Evolutionary conservation across 2,113 vertebrate species (phyloP), one percentile per base, ranked within the genome.

Genomic region (Chunga burmeisteri): DNA sequence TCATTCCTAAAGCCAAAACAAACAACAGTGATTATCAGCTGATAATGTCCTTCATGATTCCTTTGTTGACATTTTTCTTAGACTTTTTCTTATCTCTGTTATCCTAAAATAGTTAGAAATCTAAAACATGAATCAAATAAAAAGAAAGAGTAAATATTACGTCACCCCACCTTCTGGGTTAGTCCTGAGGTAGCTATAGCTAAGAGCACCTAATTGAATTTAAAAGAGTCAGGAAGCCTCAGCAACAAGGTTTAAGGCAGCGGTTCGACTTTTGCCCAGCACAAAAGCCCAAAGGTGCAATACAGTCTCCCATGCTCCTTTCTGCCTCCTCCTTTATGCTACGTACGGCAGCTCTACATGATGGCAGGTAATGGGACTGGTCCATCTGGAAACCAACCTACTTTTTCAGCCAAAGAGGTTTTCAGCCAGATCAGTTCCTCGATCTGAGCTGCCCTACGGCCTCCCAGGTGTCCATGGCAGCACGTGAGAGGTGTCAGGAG

Each of bases 401-500:
- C 27, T 59, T 65, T n/a, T 78, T 78, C 50, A 71, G 36, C 15
- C 61, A 36, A 68, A 63, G 40, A 47, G 17, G 6, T 36, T 91
- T 58, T 27, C 66, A 46, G 22, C 22, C 50, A 34, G 44, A 47
- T 59, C 44, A 15, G 56, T 26, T 55, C 71, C 44, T 38, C 29
- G 30, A 26, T 25, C 63, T 23, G 20, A 68, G n/a, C 42, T 49
- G 70, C 42, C 0, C 2, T 16, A 25, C 27, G 65, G 65, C 23
- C 42, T 61, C 42, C 38, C 23, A 46, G 15, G 10, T 14, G 7
- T 26, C 15, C 17, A 30, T 6, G 18, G 15, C 2, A 1, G 32
- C 23, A 14, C 0, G 4, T 0, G 1, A 55, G n/a, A n/a, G 9
- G 29, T 23, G 13, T 36, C 0, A 3, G 40, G 21, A 55, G 40